Base-by-base conservation (phyloP, 2,888 invertebrate genomes). In the Dasypogon diadema region DNA sequence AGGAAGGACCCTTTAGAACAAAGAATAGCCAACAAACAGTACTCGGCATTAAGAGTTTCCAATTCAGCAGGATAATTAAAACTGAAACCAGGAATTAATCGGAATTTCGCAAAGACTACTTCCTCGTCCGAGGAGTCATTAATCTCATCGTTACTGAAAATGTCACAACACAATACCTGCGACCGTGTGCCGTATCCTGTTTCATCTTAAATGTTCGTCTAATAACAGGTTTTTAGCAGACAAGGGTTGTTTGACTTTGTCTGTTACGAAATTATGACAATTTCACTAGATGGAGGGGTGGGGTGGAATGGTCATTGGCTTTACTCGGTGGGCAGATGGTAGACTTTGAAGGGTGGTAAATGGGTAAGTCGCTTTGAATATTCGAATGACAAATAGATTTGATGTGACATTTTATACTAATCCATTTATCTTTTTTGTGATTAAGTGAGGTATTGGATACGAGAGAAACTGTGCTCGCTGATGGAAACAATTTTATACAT, bases 341-440 rank as follows among this genome's bases (percentile, higher is more conserved):
- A 1, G 16, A 14, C 70, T 54, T 5, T 5, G 22, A 56, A 26
- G 22, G 73, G 14, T 55, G 18, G 73, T 24, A 48, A 65, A 46
- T n/a, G 73, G 73, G 46, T 16, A 42, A 34, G 73, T 65, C 56
- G 55, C 34, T 76, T 75, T 70, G 74, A 77, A 77, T 75, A 72
- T 77, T 75, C 75, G 74, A 77, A 77, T 77, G 77, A 77, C 77
- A 77, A 77, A 77, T 77, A 77, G 77, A 77, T 77, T 77, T 77
- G 75, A 77, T 77, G 77, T 77, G 77, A 77, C 77, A 77, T 75
- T 77, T 77, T 77, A 63, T 77, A 75, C 68, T 68, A 70, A 75
- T 75, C 77, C 73, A 77, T 77, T 77, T 77, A 75, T 77, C 77
- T 77, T 77, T 77, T 77, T 77, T 73, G 14, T 18, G 46, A 65